Percentiles rank a stretch among this genome's conserved stretches.
phyloP scores from a whole-genome alignment of 1,140 invertebrate species.

The Apis laboriosa region DNA sequence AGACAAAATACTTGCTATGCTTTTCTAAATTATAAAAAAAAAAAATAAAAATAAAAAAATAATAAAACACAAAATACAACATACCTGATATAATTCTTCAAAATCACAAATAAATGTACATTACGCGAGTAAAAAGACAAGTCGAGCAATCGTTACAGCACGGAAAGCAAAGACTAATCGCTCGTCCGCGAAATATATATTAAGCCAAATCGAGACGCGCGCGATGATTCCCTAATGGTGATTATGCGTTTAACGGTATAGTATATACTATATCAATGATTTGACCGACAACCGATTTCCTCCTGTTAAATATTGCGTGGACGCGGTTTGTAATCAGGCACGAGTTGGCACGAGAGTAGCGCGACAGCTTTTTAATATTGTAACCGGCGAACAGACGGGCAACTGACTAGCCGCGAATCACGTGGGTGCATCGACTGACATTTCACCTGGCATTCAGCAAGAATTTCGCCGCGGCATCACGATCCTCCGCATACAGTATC shows the following conservation, averaged over 20 bases:
- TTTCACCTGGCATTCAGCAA: slow-evolving; percentile 48
- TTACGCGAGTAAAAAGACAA: background rate
- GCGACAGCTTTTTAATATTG: slow-evolving; percentile 31
- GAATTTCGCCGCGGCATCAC: slow-evolving; percentile 18
- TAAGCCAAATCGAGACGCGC: background rate
- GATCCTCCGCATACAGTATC: background rate
- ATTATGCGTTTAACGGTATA: background rate
- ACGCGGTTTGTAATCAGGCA: background rate
- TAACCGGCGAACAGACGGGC: background rate
- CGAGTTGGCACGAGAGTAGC: slow-evolving; percentile 2
- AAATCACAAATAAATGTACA: background rate
- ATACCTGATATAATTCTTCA: background rate
- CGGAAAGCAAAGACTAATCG: background rate
- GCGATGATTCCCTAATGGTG: background rate
- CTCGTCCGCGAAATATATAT: background rate
- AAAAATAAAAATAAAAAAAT: background rate
- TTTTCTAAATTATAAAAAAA: too few relatives aligned
- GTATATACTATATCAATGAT: background rate
- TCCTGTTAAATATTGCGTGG: background rate
- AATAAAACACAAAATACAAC: background rate
- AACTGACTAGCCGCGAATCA: slow-evolving; percentile 15
- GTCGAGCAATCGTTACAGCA: background rate
- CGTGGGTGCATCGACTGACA: slow-evolving; percentile 52
- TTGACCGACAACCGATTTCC: background rate
- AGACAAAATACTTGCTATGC: background rate